Conservation (phyloP, 2,797 vertebrate species). For the Malacoraja senta region DNA sequence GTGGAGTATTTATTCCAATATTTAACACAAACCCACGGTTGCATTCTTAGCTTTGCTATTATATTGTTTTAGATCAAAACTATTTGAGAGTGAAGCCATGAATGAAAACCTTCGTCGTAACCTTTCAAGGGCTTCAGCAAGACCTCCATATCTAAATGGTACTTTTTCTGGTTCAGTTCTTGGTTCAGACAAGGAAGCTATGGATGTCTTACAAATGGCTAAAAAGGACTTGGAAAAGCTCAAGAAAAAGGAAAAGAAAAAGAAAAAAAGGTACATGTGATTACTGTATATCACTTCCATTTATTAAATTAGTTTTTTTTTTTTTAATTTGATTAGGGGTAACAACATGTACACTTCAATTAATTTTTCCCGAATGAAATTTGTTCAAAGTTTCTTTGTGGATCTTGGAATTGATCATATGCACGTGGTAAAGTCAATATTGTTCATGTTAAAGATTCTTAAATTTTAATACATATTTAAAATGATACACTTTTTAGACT, state of each 20-base stretch:
- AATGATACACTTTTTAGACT: background rate
- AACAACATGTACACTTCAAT: background rate
- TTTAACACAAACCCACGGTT: background rate
- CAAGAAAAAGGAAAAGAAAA: slow-evolving; percentile 86
- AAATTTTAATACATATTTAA: background rate
- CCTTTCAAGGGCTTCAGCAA: slow-evolving; percentile 74
- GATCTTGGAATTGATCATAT: background rate
- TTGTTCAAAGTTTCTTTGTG: background rate
- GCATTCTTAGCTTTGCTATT: background rate
- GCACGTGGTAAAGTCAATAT: background rate
- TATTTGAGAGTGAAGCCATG: slow-evolving; percentile 87
- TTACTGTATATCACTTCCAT: background rate
- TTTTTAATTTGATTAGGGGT: background rate
- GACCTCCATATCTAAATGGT: slow-evolving; percentile 69
- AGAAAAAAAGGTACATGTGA: slow-evolving; percentile 79
- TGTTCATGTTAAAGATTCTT: background rate
- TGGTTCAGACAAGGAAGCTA: slow-evolving; percentile 79
- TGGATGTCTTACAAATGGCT: slow-evolving; percentile 85
- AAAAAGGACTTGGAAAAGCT: slow-evolving; percentile 92
- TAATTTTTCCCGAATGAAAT: background rate
- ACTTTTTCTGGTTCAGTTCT: slow-evolving; percentile 62
- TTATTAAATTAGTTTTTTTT: background rate
- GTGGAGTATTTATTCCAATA: background rate
- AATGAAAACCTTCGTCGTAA: slow-evolving; percentile 85
- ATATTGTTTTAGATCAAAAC: slow-evolving; percentile 69